phyloP scores from a whole-genome alignment of 2,888 invertebrate species.

The Pocota personata region DNA sequence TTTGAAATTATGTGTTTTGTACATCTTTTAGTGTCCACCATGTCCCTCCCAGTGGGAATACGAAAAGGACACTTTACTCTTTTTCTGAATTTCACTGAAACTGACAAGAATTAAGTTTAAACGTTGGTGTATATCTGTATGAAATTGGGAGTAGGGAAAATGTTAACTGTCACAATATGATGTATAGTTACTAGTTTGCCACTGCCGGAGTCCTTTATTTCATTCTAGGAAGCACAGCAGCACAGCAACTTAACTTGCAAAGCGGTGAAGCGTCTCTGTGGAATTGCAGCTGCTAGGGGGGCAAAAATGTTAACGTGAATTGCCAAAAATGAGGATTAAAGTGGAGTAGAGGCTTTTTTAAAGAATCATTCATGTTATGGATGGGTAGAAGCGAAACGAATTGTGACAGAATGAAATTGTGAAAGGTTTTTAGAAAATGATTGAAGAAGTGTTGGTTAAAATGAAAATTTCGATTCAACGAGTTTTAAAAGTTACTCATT shows the following conservation, averaged over 20 bases:
- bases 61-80: background rate
- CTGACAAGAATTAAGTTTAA: constrained; percentile 34
- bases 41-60: background rate
- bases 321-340: background rate
- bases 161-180: constrained; percentile 36
- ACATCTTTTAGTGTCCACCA: background rate
- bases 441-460: background rate
- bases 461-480: background rate
- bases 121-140: background rate
- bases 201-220: background rate
- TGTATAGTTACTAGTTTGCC: constrained; percentile 12
- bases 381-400: background rate
- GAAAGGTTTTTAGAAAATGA: background rate
- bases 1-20: constrained; percentile 8
- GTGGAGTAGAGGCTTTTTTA: background rate
- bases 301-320: background rate
- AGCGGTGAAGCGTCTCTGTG: background rate
- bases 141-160: background rate
- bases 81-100: background rate
- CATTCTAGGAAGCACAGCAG: background rate
- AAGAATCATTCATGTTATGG: constrained; percentile 2
- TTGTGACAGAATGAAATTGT: background rate
- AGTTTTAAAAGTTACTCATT: background rate
- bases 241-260: background rate
- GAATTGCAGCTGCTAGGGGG: background rate